Percentiles rank a stretch among this genome's conserved stretches.
phyloP scores from a whole-genome alignment of 2,113 vertebrate genomes.

The Aptenodytes patagonicus region DNA sequence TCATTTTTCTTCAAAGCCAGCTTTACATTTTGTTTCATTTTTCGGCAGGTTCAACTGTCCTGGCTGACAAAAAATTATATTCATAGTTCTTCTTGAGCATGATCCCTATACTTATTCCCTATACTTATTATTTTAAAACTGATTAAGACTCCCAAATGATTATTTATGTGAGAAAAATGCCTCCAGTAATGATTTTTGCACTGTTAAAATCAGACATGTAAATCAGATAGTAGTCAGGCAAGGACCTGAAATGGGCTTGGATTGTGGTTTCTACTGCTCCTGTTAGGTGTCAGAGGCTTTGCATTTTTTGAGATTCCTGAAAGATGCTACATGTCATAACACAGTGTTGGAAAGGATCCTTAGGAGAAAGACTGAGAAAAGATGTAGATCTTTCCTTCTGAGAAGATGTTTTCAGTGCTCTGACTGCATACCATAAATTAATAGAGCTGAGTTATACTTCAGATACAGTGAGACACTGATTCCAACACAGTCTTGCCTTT shows the following conservation, averaged over 20 bases:
- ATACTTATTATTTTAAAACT: neutral
- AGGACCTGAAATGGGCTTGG: neutral
- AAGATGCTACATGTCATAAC: neutral
- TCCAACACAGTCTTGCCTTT: neutral
- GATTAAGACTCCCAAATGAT: neutral
- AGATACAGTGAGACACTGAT: neutral
- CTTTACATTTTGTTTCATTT: neutral
- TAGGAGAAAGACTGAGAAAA: neutral
- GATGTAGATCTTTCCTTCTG: neutral
- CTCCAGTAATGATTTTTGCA: neutral
- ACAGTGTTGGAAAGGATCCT: neutral
- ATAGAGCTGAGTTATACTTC: neutral
- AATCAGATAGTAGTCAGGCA: neutral
- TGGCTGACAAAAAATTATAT: neutral
- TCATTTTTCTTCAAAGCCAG: neutral
- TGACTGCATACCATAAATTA: neutral
- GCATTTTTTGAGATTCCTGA: neutral
- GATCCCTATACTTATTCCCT: neutral
- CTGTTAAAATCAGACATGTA: neutral
- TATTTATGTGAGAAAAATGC: neutral
- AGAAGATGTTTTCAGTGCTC: neutral
- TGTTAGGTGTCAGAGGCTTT: neutral
- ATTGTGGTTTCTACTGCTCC: neutral
- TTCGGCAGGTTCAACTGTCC: neutral
- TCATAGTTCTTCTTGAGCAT: neutral